Percentiles rank a stretch among this genome's conserved stretches.
These are phyloP conservation scores for Mareca strepera DNA, from an alignment of 2,797 vertebrate genomes.

Conservation along the genomic window DNA sequence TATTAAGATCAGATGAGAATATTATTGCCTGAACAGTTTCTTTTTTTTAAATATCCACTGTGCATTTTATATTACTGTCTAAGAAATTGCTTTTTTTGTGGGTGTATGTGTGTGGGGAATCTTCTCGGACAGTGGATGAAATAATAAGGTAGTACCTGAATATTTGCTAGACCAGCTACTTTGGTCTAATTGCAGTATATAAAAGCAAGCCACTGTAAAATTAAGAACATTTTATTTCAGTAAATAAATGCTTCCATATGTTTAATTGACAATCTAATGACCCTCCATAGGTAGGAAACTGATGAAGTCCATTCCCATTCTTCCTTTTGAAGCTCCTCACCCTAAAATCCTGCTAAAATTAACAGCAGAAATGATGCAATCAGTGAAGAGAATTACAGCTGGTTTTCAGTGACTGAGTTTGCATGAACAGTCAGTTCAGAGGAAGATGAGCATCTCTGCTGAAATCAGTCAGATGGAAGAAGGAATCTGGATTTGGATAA, in stretches of 20 bases:
- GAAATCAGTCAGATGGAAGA: neutral
- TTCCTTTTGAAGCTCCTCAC: neutral
- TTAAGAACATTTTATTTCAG: slow-evolving; percentile 33
- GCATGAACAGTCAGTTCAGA: neutral
- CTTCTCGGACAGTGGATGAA: neutral
- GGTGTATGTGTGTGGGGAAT: neutral
- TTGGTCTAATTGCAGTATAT: neutral
- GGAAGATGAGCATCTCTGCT: neutral
- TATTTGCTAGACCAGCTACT: neutral
- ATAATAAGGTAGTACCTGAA: neutral
- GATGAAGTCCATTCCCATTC: neutral
- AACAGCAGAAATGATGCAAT: too few relatives aligned
- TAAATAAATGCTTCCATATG: neutral
- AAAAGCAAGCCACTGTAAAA: slow-evolving; percentile 34
- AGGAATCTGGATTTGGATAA: neutral
- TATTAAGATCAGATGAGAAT: slow-evolving; percentile 52
- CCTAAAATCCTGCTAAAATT: neutral
- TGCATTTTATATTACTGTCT: neutral
- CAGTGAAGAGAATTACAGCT: neutral
- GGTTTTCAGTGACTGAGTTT: neutral
- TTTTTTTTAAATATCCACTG: neutral
- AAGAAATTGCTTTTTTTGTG: neutral
- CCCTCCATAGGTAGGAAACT: neutral
- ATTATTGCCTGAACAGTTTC: slow-evolving; percentile 24
- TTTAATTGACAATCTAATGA: neutral